Conservation (phyloP, 2,888 invertebrate genomes). For the Drosophila anomelani region DNA sequence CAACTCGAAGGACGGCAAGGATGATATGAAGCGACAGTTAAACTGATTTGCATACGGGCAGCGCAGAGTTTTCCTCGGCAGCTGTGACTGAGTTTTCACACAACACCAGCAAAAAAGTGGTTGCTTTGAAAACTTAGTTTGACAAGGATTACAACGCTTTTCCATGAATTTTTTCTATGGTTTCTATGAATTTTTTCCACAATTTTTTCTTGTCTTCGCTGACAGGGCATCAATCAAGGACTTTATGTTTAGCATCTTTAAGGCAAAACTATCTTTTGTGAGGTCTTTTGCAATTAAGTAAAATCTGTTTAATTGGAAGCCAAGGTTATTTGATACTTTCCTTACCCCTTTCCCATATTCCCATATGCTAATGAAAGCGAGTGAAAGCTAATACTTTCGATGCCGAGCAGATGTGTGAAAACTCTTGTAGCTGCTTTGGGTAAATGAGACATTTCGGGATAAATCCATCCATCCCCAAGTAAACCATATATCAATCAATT, state of each 20-base stretch:
- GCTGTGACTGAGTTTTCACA: constrained; percentile 44
- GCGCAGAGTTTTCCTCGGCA: constrained; percentile 40
- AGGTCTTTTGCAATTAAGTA: constrained; percentile 44
- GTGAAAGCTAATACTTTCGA: constrained; percentile 19
- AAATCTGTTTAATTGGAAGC: constrained; percentile 56
- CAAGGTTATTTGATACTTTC: constrained; percentile 62
- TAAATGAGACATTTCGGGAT: constrained; percentile 28
- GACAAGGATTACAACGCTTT: constrained; percentile 44
- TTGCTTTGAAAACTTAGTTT: constrained; percentile 56
- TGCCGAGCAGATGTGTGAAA: constrained; percentile 44
- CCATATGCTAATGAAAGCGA: constrained; percentile 32
- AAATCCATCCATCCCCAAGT: constrained; percentile 14
- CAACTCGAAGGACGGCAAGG: constrained; percentile 50
- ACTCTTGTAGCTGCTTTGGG: neutral
- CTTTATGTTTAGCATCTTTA: constrained; percentile 61
- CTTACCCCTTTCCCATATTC: constrained; percentile 19
- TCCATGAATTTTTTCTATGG: constrained; percentile 7
- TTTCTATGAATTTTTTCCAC: constrained; percentile 29
- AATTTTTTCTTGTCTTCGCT: constrained; percentile 22
- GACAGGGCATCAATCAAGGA: constrained; percentile 70
- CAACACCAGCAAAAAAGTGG: constrained; percentile 38
- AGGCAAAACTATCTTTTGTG: constrained; percentile 56
- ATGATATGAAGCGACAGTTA: constrained; percentile 40
- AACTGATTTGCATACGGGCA: constrained; percentile 70
- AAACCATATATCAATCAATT: constrained; percentile 69